Percentiles rank a stretch among this genome's conserved stretches.
Conservation (phyloP, 1,140 invertebrate species). For the Aculops lycopersici region DNA sequence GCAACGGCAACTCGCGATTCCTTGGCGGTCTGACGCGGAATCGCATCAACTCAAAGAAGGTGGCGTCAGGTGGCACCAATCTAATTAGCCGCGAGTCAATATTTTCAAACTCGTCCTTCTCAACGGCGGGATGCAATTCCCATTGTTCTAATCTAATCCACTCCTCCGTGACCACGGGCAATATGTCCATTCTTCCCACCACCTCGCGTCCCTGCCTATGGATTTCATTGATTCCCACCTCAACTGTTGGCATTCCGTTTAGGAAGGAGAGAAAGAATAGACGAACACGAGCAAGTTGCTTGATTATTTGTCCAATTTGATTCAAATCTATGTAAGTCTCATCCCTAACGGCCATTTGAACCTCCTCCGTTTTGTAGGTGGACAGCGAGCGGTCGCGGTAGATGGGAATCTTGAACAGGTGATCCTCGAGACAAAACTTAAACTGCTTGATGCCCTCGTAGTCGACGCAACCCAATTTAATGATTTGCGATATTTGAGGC, state of each 20-base stretch:
- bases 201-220: slow-evolving; percentile 87
- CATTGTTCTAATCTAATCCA: slow-evolving; percentile 84
- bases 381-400: slow-evolving; percentile 23
- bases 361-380: slow-evolving; percentile 79
- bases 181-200: slow-evolving; percentile 90
- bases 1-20: slow-evolving; percentile 81
- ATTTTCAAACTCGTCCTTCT: slow-evolving; percentile 59
- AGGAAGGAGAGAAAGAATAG: slow-evolving; percentile 78
- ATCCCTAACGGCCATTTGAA: slow-evolving; percentile 80
- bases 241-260: slow-evolving; percentile 57
- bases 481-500: slow-evolving; percentile 70
- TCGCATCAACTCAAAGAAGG: slow-evolving; percentile 81
- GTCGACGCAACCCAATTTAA: slow-evolving; percentile 66
- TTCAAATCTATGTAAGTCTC: slow-evolving; percentile 79
- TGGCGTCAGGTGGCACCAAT: slow-evolving; percentile 57
- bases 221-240: slow-evolving; percentile 87
- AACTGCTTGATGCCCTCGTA: slow-evolving; percentile 72
- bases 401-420: slow-evolving; percentile 39
- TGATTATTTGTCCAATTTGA: slow-evolving; percentile 41
- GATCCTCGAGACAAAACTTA: slow-evolving; percentile 19
- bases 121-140: slow-evolving; percentile 76
- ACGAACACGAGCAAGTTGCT: slow-evolving; percentile 72
- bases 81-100: slow-evolving; percentile 43
- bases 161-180: slow-evolving; percentile 92
- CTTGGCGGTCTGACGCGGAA: slow-evolving; percentile 79